Evolutionary conservation across 1,140 invertebrate genomes (phyloP).

Genomic region (Whitmania pigra): DNA sequence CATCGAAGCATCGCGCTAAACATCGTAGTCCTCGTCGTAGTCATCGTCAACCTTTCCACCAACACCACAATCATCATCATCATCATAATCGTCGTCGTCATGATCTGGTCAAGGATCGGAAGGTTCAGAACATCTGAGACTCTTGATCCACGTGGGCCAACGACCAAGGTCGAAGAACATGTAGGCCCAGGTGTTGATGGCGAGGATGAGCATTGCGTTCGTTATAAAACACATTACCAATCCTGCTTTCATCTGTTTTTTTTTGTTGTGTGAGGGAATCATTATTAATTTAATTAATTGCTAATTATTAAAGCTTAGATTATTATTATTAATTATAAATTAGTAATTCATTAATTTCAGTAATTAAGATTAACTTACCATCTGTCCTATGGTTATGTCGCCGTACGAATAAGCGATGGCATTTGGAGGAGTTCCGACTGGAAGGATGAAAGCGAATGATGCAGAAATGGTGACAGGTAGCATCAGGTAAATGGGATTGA

Average conservation of each 20-base stretch:
- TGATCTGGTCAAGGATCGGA: not conserved
- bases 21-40: not conserved
- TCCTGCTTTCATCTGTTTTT: slow-evolving; percentile 56
- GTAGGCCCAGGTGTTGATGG: slow-evolving; percentile 54
- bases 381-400: slow-evolving; percentile 11
- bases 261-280: not conserved
- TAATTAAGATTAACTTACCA: not conserved
- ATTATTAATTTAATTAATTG: no score
- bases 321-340: no score
- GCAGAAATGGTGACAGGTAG: slow-evolving; percentile 61
- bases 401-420: slow-evolving; percentile 56
- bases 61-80: not conserved
- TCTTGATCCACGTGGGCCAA: slow-evolving; percentile 32
- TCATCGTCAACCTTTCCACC: slow-evolving; percentile 5
- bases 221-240: slow-evolving; percentile 65
- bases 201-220: slow-evolving; percentile 52
- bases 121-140: not conserved
- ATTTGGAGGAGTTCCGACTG: slow-evolving; percentile 73
- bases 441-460: slow-evolving; percentile 58
- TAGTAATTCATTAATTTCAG: not conserved
- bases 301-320: no score
- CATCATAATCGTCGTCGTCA: slow-evolving; percentile 1
- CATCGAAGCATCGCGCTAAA: not conserved
- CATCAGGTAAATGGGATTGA: slow-evolving; percentile 68
- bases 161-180: slow-evolving; percentile 32